A percentile compares a stretch with the other conserved stretches of the same genome.
Conservation (phyloP, 2,797 vertebrate species). For the Phalanger gymnotis region DNA sequence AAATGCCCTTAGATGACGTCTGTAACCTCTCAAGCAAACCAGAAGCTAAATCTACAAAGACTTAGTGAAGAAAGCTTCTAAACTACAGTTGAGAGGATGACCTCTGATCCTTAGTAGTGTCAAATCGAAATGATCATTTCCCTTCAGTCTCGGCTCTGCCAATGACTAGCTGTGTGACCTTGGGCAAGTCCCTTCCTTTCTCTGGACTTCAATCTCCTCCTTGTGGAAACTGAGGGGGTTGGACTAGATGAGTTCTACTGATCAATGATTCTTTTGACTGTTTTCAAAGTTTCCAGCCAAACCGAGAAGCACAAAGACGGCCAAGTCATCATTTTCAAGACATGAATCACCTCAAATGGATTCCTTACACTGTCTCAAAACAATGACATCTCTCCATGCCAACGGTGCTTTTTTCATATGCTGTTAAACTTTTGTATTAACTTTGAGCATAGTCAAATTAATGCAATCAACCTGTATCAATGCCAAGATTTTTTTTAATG, state of each 20-base stretch:
- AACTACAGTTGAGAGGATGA: not conserved
- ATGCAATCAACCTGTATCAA: slow-evolving; percentile 48
- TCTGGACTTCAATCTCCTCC: not conserved
- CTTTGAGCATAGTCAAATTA: slow-evolving; percentile 60
- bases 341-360: slow-evolving; percentile 27
- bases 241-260: not conserved
- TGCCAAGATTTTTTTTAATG: slow-evolving; percentile 29
- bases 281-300: not conserved
- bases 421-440: slow-evolving; percentile 53
- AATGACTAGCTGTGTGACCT: not conserved
- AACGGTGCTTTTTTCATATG: slow-evolving; percentile 34
- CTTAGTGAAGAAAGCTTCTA: not conserved
- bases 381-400: not conserved
- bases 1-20: not conserved
- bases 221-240: not conserved
- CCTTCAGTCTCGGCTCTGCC: not conserved
- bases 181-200: not conserved
- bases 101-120: not conserved
- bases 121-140: not conserved
- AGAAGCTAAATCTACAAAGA: not conserved
- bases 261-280: not conserved
- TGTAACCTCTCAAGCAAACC: not conserved
- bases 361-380: slow-evolving; percentile 35
- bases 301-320: not conserved
- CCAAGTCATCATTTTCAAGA: slow-evolving; percentile 8